Evolutionary conservation across 2,797 vertebrate genomes (phyloP).

Genomic region (Tolypeutes matacus): DNA sequence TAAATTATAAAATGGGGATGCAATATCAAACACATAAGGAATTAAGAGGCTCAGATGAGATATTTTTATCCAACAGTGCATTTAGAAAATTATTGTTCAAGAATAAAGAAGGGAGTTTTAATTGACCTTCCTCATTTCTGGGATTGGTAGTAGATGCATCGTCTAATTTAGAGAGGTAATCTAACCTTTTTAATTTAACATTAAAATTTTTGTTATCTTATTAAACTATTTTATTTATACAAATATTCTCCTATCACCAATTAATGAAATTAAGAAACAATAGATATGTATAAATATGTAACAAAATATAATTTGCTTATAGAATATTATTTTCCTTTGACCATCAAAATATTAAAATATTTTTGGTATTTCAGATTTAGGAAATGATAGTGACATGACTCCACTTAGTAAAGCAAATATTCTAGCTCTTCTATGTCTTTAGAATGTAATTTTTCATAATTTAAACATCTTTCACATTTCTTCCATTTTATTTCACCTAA

Average conservation of each 20-base stretch:
- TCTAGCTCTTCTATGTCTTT: not conserved
- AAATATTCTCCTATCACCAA: not conserved
- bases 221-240: not conserved
- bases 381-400: not conserved
- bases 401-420: not conserved
- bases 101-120: conserved; percentile 25
- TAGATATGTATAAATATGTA: not conserved
- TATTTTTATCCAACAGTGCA: not conserved
- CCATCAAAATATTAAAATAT: conserved; percentile 33
- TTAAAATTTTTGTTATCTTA: conserved; percentile 49
- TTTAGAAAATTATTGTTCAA: conserved; percentile 35
- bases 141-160: not conserved
- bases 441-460: not conserved
- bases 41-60: not conserved
- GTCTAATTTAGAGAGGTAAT: conserved; percentile 12
- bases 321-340: conserved; percentile 37
- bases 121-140: not conserved
- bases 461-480: conserved; percentile 47
- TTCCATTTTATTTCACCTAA: conserved; percentile 50
- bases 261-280: conserved; percentile 57
- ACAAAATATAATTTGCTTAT: not conserved
- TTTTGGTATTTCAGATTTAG: conserved; percentile 3
- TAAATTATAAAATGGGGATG: conserved; percentile 25
- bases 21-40: not conserved
- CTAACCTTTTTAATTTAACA: conserved; percentile 31